Evolutionary conservation across 2,888 invertebrate genomes (phyloP).

Genomic region (Trilocha varians): DNA sequence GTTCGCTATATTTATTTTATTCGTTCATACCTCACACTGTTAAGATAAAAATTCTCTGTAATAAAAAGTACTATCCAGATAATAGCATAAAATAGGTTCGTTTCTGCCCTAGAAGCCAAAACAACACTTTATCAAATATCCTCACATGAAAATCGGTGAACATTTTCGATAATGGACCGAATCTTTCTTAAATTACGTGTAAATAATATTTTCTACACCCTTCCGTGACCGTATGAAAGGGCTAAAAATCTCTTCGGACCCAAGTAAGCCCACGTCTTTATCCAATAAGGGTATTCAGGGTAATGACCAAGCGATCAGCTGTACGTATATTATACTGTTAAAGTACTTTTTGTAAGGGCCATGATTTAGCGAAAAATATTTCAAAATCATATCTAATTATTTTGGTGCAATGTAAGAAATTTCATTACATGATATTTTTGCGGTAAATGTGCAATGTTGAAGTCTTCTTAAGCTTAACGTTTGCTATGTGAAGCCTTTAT

Average conservation of each 20-base stretch:
- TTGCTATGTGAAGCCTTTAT: too few relatives aligned
- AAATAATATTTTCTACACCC: background rate
- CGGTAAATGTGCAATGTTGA: too few relatives aligned
- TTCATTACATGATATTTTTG: too few relatives aligned
- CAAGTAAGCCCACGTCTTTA: background rate
- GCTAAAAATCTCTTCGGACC: background rate
- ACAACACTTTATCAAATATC: background rate
- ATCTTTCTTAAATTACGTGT: constrained; percentile 3
- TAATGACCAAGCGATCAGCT: constrained; percentile 1
- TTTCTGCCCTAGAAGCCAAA: background rate
- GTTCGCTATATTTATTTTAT: too few relatives aligned
- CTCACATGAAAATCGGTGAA: background rate
- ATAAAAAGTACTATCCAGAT: too few relatives aligned
- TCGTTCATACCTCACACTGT: too few relatives aligned
- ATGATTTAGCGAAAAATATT: too few relatives aligned
- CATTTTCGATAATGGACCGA: background rate
- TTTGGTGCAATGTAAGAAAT: too few relatives aligned
- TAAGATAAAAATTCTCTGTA: too few relatives aligned
- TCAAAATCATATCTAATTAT: too few relatives aligned
- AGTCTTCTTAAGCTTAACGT: too few relatives aligned
- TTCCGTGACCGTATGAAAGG: constrained; percentile 2
- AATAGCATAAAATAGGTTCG: too few relatives aligned
- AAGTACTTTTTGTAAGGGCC: background rate
- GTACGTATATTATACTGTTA: background rate
- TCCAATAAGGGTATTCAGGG: background rate